These are phyloP conservation scores for Phoxinus phoxinus DNA, from an alignment of 2,113 vertebrate genomes.

Conservation along the genomic window DNA sequence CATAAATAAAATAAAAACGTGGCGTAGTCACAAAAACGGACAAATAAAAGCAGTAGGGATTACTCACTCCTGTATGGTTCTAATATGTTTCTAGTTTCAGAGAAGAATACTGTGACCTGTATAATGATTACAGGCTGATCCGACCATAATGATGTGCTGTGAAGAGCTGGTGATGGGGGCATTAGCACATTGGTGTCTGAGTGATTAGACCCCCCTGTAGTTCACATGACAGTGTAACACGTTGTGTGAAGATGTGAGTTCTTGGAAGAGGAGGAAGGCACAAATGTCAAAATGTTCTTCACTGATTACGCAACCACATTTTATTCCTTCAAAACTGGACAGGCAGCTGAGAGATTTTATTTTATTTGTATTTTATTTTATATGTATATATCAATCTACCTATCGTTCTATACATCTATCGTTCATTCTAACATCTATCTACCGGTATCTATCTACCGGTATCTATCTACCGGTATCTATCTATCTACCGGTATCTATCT, in stretches of 20 bases:
- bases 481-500: too few relatives aligned
- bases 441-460: too few relatives aligned
- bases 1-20: neutral
- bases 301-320: neutral
- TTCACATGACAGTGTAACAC: neutral
- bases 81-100: neutral
- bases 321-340: neutral
- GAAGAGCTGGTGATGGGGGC: constrained; percentile 1
- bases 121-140: constrained; percentile 11
- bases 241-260: neutral
- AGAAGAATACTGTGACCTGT: constrained; percentile 30
- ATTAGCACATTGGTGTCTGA: constrained; percentile 11
- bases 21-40: neutral
- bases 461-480: too few relatives aligned
- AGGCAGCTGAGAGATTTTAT: neutral
- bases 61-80: too few relatives aligned
- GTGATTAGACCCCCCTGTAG: constrained; percentile 23
- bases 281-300: neutral
- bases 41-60: neutral
- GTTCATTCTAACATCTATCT: too few relatives aligned
- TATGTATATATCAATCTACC: too few relatives aligned
- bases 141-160: constrained; percentile 17
- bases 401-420: too few relatives aligned
- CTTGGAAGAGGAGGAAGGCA: neutral
- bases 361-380: too few relatives aligned